A percentile compares a stretch with the other conserved stretches of the same genome.
These are phyloP conservation scores for Eucidaris tribuloides DNA, from an alignment of 35 echinoderm and acorn worm genomes.

Conservation along the genomic window DNA sequence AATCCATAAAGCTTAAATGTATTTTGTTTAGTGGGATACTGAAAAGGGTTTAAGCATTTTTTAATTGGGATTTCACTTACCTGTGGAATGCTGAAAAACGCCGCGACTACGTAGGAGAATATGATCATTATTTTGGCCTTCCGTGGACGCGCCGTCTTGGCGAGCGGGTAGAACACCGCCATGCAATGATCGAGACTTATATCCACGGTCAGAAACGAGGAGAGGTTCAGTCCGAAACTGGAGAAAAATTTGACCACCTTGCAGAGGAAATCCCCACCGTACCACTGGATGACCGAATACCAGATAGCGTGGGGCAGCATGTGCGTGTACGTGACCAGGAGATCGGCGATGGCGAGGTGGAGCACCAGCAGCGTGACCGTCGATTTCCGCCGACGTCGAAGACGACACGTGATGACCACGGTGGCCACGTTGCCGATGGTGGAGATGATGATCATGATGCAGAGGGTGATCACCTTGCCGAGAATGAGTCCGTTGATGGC, in stretches of 20 bases:
- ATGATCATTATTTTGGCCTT: conserved; percentile 74
- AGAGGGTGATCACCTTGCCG: conserved; percentile 25
- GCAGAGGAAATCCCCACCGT: conserved; percentile 73
- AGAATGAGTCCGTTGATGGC: background rate
- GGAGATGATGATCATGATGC: conserved; percentile 68
- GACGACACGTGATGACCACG: conserved; percentile 60
- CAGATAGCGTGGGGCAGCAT: conserved; percentile 80
- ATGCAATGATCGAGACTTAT: conserved; percentile 84
- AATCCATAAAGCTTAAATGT: too few species aligned
- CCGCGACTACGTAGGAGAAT: conserved; percentile 57
- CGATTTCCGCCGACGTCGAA: conserved; percentile 82
- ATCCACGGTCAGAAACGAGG: conserved; percentile 90
- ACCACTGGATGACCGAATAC: conserved; percentile 70
- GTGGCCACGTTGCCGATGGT: conserved; percentile 90
- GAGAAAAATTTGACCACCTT: conserved; percentile 84
- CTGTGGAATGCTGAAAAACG: conserved; percentile 96
- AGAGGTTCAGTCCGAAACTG: conserved; percentile 80
- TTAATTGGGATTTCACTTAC: too few species aligned
- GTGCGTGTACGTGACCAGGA: conserved; percentile 81
- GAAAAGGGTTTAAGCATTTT: too few species aligned
- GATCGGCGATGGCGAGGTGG: conserved; percentile 80
- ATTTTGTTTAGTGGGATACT: too few species aligned
- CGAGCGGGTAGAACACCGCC: conserved; percentile 76
- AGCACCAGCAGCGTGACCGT: conserved; percentile 79
- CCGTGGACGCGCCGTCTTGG: conserved; percentile 52